Conservation (phyloP, 2,888 invertebrate species). For the Tanytarsus gracilentus region DNA sequence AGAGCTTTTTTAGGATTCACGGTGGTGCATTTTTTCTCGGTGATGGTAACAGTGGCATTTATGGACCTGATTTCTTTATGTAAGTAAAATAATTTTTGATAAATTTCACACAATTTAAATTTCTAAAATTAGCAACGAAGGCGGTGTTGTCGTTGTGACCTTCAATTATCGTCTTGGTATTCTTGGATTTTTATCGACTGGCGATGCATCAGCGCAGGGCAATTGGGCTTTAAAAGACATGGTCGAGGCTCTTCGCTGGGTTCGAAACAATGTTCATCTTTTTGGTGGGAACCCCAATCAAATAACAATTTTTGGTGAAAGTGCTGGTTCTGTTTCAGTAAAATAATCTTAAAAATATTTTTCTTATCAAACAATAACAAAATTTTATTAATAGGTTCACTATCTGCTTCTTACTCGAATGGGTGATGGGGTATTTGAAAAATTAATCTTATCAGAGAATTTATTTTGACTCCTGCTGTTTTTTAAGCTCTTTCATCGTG, state of each 20-base stretch:
- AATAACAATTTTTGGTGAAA: slow-evolving; percentile 52
- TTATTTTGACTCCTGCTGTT: background rate
- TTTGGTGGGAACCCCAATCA: slow-evolving; percentile 62
- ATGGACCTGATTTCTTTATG: slow-evolving; percentile 30
- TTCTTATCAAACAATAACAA: background rate
- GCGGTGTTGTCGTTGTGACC: slow-evolving; percentile 29
- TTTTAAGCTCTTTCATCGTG: slow-evolving; percentile 46
- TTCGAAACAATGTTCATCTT: slow-evolving; percentile 53
- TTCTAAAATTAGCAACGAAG: background rate
- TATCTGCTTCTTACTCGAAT: slow-evolving; percentile 30
- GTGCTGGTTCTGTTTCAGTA: slow-evolving; percentile 30
- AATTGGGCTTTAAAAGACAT: slow-evolving; percentile 66
- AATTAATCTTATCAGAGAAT: background rate
- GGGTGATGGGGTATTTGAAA: background rate
- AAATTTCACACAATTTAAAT: background rate
- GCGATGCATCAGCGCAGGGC: slow-evolving; percentile 55
- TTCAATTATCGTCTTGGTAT: slow-evolving; percentile 31
- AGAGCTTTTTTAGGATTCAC: slow-evolving; percentile 29
- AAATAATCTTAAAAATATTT: background rate
- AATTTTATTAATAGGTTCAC: slow-evolving; percentile 19
- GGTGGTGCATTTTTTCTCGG: slow-evolving; percentile 30
- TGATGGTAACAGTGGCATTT: slow-evolving; percentile 20
- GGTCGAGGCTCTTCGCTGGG: slow-evolving; percentile 53
- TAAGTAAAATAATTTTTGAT: background rate
- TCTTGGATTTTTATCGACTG: slow-evolving; percentile 61